These are phyloP conservation scores for Peromyscus maniculatus DNA, from an alignment of 2,113 vertebrate species.

Conservation along the genomic window DNA sequence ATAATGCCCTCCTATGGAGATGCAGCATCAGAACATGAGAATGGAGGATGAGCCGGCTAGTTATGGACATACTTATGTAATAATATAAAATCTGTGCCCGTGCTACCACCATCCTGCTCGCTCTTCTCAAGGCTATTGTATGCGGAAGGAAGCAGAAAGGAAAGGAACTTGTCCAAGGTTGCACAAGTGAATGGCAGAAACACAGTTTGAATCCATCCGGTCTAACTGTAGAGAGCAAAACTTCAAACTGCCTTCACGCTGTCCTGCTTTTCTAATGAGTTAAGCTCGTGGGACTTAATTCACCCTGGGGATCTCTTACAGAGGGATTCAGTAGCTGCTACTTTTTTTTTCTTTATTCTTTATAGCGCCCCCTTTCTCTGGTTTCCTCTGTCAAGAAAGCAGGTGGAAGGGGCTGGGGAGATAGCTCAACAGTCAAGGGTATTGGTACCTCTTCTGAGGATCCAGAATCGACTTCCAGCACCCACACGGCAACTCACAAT, in stretches of 20 bases:
- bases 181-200: background rate
- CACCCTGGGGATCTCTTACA: background rate
- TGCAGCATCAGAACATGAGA: background rate
- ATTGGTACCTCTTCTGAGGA: background rate
- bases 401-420: background rate
- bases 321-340: background rate
- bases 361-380: background rate
- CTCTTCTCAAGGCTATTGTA: background rate
- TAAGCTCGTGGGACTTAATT: conserved; percentile 11
- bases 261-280: background rate
- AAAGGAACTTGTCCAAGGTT: background rate
- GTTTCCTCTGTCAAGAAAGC: background rate
- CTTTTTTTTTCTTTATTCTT: background rate
- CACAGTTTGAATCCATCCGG: background rate
- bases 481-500: background rate
- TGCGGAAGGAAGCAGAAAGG: background rate
- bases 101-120: conserved; percentile 11
- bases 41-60: background rate
- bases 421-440: background rate
- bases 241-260: background rate
- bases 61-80: background rate
- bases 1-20: background rate
- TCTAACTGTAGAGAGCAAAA: background rate
- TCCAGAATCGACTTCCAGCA: background rate
- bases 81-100: background rate